Conservation (phyloP, 92 coral and sea anemone species). For the Anthopleura xanthogrammica region DNA sequence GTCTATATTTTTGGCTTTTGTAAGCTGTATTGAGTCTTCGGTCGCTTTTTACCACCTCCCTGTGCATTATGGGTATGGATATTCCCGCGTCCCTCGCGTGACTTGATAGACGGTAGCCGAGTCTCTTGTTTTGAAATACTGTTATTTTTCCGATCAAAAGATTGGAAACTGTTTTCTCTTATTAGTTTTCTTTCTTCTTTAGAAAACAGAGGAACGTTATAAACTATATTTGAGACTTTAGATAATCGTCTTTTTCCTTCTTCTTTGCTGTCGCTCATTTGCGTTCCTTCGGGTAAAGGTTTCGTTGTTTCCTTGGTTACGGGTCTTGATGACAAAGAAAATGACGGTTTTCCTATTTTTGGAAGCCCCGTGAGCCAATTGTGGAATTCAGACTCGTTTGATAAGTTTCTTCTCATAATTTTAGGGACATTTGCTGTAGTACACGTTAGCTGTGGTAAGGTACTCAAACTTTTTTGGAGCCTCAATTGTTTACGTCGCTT, state of each 20-base stretch:
- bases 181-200: conserved; percentile 15
- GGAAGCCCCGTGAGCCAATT: conserved; percentile 73
- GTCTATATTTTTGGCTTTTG: background rate
- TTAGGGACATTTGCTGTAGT: conserved; percentile 59
- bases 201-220: conserved; percentile 44
- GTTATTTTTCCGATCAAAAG: background rate
- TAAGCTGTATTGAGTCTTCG: background rate
- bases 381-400: conserved; percentile 65
- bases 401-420: conserved; percentile 65
- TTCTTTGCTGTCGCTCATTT: background rate
- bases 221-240: conserved; percentile 53
- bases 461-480: conserved; percentile 27
- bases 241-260: conserved; percentile 33
- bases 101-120: background rate
- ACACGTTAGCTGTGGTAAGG: conserved; percentile 56
- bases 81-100: background rate
- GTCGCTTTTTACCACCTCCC: background rate
- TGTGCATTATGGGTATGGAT: background rate
- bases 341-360: conserved; percentile 25
- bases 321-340: background rate
- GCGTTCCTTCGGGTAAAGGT: background rate
- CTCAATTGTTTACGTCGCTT: conserved; percentile 41
- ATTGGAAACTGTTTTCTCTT: background rate
- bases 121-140: background rate
- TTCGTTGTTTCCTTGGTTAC: conserved; percentile 13